Base-by-base conservation (phyloP, 2,113 vertebrate genomes). In the Oreochromis spilurus region DNA sequence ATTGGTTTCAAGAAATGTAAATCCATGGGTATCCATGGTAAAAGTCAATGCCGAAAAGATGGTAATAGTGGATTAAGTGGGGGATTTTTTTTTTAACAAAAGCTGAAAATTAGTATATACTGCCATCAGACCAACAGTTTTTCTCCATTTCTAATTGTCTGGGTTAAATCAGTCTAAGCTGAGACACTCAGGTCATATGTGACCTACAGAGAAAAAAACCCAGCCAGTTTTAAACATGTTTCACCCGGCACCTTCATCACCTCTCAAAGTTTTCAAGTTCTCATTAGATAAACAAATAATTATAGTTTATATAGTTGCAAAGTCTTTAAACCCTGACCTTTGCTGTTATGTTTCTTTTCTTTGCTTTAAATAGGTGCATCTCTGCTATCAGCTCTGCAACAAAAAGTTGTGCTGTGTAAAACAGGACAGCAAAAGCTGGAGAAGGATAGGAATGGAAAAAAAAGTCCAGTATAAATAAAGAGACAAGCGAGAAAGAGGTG, bases 391-490 rank as follows among this genome's bases (percentile, higher is more conserved):
- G 34, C 55, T 43, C 10, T 67, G 24, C 55, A 70, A 45, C 80
- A 62, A 50, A 77, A 77, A 14, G n/a, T 57, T 84, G 45, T 57
- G 55, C 82, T 83, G 67, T 36, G n/a, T 24, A 36, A 19, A 43
- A 31, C 26, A 43, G 26, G 31, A 82, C 67, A 70, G 36, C 45
- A 34, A 52, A 79, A 50, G 29, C 70, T 36, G 36, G 52, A 52
- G 11, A 84, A 10, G 81, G n/a, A 83, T 50, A 54, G 79, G 9
- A 11, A 43, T 48, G 24, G 77, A 2, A 79, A 77, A 79, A 55
- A 83, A 83, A 62, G 85, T 53, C 14, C 38, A 82, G 84, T 82
- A 55, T 84, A 91, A 92, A 94, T 91, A 90, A 88, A 84, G 85
- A 82, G 82, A 72, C 34, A 55, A 55, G 86, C 77, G 78, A 90